phyloP scores from a whole-genome alignment of 2,888 invertebrate species.

The Orthosia incerta region DNA sequence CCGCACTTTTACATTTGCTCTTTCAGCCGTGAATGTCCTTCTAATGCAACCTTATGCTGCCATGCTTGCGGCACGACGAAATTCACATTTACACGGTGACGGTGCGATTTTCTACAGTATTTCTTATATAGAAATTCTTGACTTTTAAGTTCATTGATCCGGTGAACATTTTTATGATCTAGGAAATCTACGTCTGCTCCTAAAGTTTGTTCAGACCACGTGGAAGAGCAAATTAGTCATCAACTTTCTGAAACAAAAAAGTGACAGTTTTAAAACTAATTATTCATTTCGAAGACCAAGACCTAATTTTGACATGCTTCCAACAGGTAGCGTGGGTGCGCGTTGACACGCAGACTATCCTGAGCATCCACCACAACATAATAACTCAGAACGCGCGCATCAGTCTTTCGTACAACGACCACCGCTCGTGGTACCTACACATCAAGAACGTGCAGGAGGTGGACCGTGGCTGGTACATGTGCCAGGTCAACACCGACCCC shows the following conservation, averaged over 20 bases:
- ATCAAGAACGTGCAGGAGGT: conserved; percentile 96
- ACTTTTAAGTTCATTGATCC: background rate
- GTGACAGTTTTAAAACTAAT: background rate
- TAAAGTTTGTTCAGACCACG: background rate
- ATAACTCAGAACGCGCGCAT: conserved; percentile 97
- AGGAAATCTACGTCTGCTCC: background rate
- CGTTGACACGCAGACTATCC: conserved; percentile 97
- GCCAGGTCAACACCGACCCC: conserved; percentile 98
- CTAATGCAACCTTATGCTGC: conserved; percentile 30
- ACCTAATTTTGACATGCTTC: conserved; percentile 2
- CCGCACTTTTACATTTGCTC: conserved; percentile 50
- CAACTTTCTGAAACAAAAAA: background rate
- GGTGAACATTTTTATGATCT: background rate
- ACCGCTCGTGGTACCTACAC: conserved; percentile 97
- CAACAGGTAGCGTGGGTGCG: conserved; percentile 97
- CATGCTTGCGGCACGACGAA: background rate
- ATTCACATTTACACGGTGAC: conserved; percentile 24
- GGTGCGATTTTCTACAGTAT: background rate
- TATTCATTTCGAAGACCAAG: background rate
- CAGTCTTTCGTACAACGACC: conserved; percentile 96
- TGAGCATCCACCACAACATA: conserved; percentile 97
- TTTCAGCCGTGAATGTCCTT: conserved; percentile 41
- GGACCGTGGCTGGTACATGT: conserved; percentile 98
- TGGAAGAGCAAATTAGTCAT: background rate
- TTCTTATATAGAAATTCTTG: background rate